Base-by-base conservation (phyloP, 2,888 invertebrate species). In the Drosophila silvestris region DNA sequence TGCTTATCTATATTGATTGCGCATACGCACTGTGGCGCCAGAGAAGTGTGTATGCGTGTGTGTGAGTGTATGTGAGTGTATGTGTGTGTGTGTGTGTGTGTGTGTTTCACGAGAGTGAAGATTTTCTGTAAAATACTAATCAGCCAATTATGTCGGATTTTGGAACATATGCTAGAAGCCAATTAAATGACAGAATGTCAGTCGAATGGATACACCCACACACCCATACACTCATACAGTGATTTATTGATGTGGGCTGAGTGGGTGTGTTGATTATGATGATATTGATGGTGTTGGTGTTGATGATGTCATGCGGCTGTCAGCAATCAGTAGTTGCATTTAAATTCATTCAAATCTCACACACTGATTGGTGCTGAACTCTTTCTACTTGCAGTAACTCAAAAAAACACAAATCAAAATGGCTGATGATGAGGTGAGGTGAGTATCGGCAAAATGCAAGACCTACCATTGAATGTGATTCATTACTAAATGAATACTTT, bases 381-480 rank as follows among this genome's bases (percentile, higher is more conserved):
- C 41, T 74, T 70, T 57, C 22, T 71, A 67, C 39, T 92, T 92
- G 39, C 85, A 92, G 92, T 92, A 86, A 91, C 84, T 84, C 79
- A 85, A 92, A 91, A 85, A 92, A 91, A 92, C 91, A 93, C 90
- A 93, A 90, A 91, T 91, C 89, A 97, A 93, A 95, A 97, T 97
- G 97, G 97, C 97, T 95, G 97, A 97, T 96, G 97, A 97, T 96
- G 97, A 97, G 95, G 97, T 97, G 95, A 97, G 97, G 97, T 97
- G 95, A 94, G 97, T 95, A 94, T 93, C 92, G 52, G 37, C 44
- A 47, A 22, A 19, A 10, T 16, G 26, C 35, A 50, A 10, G n/a
- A 39, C 14, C 56, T 5, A 19, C 41, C 28, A 28, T 10, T n/a
- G n/a, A 22, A 37, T 9, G 26, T 4, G 39, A 14, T 10, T 6